These are phyloP conservation scores for Bradypus variegatus DNA, from an alignment of 2,797 vertebrate species.

Conservation along the genomic window DNA sequence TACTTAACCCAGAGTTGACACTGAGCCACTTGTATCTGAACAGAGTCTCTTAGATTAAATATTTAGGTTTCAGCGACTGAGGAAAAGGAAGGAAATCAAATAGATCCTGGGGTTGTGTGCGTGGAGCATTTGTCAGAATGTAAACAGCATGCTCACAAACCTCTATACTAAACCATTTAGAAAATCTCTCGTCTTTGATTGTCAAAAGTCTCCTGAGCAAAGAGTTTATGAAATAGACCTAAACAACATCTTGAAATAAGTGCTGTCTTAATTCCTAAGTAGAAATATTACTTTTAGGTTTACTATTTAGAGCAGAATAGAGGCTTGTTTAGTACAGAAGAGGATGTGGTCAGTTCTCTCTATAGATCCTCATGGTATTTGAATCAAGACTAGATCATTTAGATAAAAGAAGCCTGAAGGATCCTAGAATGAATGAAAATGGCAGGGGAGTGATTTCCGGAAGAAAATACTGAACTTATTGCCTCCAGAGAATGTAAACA, in stretches of 20 bases:
- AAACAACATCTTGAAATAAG: conserved; percentile 24
- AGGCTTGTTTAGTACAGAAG: background rate
- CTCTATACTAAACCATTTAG: background rate
- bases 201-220: conserved; percentile 50
- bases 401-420: background rate
- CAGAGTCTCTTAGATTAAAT: conserved; percentile 64
- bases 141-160: conserved; percentile 26
- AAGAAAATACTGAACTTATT: background rate
- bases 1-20: conserved; percentile 50
- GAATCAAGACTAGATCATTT: background rate
- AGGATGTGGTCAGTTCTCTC: background rate
- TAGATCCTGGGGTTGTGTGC: conserved; percentile 43
- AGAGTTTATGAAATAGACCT: background rate
- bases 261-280: background rate
- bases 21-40: conserved; percentile 38
- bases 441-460: background rate
- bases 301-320: background rate
- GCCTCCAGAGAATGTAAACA: background rate
- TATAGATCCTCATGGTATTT: background rate
- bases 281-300: conserved; percentile 22
- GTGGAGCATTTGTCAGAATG: background rate
- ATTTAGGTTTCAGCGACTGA: conserved; percentile 65
- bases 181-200: conserved; percentile 28
- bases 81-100: conserved; percentile 64
- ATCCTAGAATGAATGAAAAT: background rate